These are phyloP conservation scores for Columba livia DNA, from an alignment of 2,113 vertebrate genomes.

Conservation along the genomic window DNA sequence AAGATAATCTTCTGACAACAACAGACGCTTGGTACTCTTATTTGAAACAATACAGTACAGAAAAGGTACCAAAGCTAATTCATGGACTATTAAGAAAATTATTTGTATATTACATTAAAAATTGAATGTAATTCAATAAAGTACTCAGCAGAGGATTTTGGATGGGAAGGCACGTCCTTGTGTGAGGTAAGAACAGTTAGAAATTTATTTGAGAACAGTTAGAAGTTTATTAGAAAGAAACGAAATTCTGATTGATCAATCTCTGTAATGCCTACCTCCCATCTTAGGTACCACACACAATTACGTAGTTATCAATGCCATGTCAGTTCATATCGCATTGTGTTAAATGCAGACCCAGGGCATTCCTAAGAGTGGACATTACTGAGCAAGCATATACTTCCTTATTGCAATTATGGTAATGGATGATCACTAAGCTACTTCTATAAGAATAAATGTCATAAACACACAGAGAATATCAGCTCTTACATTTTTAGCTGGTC, in stretches of 20 bases:
- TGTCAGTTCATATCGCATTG: background rate
- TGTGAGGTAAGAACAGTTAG: background rate
- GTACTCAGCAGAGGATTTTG: background rate
- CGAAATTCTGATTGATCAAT: background rate
- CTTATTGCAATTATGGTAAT: background rate
- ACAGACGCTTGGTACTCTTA: background rate
- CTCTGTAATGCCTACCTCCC: background rate
- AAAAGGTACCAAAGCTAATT: background rate
- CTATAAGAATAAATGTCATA: background rate
- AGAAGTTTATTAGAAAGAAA: background rate
- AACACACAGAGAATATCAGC: background rate
- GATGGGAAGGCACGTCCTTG: background rate
- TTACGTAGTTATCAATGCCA: background rate
- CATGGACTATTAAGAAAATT: background rate
- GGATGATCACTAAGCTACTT: background rate
- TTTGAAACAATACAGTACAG: background rate
- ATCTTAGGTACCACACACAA: background rate
- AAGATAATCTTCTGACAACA: background rate
- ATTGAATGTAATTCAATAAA: background rate
- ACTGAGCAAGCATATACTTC: background rate
- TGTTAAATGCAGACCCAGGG: background rate
- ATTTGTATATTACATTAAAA: background rate
- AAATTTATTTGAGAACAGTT: background rate
- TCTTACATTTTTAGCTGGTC: background rate
- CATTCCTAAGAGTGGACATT: background rate